Percentiles rank a stretch among this genome's conserved stretches.
Conservation (phyloP, 2,113 vertebrate species). For the Cebus imitator region DNA sequence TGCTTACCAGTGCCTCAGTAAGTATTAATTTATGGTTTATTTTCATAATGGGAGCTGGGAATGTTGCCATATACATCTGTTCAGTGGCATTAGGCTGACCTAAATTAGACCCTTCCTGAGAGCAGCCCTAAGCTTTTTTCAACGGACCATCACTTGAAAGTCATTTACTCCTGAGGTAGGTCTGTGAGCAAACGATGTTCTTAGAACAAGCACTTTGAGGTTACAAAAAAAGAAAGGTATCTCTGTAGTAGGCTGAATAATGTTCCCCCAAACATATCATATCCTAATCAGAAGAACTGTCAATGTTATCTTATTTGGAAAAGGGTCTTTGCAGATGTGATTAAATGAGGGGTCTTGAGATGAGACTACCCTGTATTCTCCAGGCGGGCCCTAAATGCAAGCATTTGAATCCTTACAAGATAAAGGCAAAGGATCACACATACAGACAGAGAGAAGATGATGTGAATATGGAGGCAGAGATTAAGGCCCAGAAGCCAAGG, state of each 20-base stretch:
- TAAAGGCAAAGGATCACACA: not conserved
- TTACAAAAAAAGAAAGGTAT: not conserved
- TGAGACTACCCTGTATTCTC: not conserved
- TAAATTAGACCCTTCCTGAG: constrained; percentile 57
- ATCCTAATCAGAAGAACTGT: not conserved
- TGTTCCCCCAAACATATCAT: not conserved
- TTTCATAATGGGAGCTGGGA: constrained; percentile 54
- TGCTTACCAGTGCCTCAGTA: not conserved
- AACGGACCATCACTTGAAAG: not conserved
- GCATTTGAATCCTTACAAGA: not conserved
- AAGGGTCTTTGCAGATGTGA: not conserved
- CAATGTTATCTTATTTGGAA: not conserved
- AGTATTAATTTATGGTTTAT: constrained; percentile 46
- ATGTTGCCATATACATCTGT: constrained; percentile 13
- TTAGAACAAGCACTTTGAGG: not conserved
- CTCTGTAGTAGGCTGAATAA: not conserved
- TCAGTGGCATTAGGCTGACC: constrained; percentile 22
- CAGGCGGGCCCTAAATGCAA: not conserved
- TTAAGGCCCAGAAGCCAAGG: not conserved
- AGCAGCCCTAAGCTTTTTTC: constrained; percentile 20
- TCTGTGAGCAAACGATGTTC: not conserved
- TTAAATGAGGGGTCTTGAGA: not conserved
- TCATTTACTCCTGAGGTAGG: not conserved
- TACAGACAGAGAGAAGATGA: not conserved
- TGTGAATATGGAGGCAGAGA: not conserved